These are phyloP conservation scores for Solea senegalensis DNA, from an alignment of 2,113 vertebrate species.

Conservation along the genomic window DNA sequence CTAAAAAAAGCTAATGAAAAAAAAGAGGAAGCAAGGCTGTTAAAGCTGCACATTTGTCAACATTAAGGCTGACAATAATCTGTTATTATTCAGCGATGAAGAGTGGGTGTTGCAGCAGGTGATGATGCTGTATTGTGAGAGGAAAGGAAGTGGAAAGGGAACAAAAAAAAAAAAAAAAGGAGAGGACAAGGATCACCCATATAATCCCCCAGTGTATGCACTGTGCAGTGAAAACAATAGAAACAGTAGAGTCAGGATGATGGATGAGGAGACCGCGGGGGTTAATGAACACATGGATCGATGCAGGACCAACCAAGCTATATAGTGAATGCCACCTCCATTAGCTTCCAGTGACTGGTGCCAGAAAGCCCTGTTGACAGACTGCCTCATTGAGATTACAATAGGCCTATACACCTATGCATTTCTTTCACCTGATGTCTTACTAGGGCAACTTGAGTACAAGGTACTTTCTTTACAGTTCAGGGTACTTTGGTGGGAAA, in stretches of 20 bases:
- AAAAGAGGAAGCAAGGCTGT: not conserved
- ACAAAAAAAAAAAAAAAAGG: not conserved
- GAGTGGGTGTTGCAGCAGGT: not conserved
- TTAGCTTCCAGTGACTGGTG: slow-evolving; percentile 34
- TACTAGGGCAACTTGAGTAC: slow-evolving; percentile 27
- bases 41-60: slow-evolving; percentile 9
- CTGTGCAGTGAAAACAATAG: slow-evolving; percentile 47
- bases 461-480: slow-evolving; percentile 10
- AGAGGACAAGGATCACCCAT: slow-evolving; percentile 4
- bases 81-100: not conserved
- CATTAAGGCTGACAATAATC: not conserved
- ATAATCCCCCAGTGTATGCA: slow-evolving; percentile 21
- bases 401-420: slow-evolving; percentile 44
- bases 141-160: not conserved
- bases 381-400: slow-evolving; percentile 54
- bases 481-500: slow-evolving; percentile 6
- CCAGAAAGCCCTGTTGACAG: slow-evolving; percentile 58
- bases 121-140: not conserved
- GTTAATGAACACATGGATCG: slow-evolving; percentile 70
- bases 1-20: not conserved
- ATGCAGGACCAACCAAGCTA: slow-evolving; percentile 51
- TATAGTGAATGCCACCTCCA: slow-evolving; percentile 43
- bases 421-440: slow-evolving; percentile 47
- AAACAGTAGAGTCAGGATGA: slow-evolving; percentile 56
- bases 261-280: slow-evolving; percentile 69